Conservation (phyloP, 2,113 vertebrate species). For the Machaerirhynchus nigripectus region DNA sequence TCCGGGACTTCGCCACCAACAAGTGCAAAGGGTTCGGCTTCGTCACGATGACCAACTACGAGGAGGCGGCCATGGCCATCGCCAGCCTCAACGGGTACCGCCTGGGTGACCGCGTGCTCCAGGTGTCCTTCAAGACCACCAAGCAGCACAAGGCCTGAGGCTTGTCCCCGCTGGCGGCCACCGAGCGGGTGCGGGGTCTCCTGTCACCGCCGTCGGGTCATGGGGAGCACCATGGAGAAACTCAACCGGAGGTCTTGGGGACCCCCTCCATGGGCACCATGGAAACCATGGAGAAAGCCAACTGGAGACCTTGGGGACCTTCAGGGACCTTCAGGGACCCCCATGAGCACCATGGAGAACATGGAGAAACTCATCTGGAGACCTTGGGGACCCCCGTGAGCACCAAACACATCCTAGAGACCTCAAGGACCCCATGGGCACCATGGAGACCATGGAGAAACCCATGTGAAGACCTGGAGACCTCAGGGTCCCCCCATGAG, state of each 20-base stretch:
- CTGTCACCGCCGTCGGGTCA: background rate
- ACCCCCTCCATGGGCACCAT: no score
- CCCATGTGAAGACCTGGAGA: background rate
- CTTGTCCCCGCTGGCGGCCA: background rate
- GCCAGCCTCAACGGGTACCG: constrained; percentile 96
- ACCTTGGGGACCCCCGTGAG: background rate
- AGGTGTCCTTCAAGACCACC: constrained; percentile 99
- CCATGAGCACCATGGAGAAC: background rate
- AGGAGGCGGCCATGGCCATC: constrained; percentile 96
- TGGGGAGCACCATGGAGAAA: background rate
- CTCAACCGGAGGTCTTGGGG: background rate
- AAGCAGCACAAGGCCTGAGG: constrained; percentile 95
- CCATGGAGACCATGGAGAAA: background rate
- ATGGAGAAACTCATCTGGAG: background rate
- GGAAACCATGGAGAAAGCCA: background rate
- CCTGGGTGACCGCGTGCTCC: constrained; percentile 92
- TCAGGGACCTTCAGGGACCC: background rate
- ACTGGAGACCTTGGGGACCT: background rate
- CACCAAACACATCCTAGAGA: background rate
- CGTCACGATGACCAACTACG: constrained; percentile 99
- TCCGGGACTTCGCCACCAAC: constrained; percentile 96
- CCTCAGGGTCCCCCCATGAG: background rate
- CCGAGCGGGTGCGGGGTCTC: background rate
- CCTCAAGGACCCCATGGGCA: background rate
- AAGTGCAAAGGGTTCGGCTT: constrained; percentile 98